phyloP scores from a whole-genome alignment of 1,140 invertebrate species.

The Idris sp. region DNA sequence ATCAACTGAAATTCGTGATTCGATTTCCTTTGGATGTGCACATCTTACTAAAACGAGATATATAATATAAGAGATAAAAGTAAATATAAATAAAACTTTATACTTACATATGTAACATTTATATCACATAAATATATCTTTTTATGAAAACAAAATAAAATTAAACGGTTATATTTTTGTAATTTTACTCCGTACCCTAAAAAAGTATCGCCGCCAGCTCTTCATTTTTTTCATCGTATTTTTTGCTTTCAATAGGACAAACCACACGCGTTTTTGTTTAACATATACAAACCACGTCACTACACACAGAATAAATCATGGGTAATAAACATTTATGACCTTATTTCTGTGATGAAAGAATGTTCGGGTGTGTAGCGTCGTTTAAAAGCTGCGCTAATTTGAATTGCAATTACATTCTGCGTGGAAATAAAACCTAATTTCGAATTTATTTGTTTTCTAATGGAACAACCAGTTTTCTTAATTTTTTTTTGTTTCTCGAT shows the following conservation, averaged over 20 bases:
- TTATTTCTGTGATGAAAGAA: slow-evolving; percentile 22
- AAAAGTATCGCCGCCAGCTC: slow-evolving; percentile 21
- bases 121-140: too few relatives aligned
- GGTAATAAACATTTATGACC: slow-evolving; percentile 41
- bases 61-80: too few relatives aligned
- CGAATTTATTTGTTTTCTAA: not conserved
- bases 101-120: too few relatives aligned
- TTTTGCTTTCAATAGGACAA: slow-evolving; percentile 13
- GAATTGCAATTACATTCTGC: slow-evolving; percentile 11
- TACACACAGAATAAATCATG: slow-evolving; percentile 31
- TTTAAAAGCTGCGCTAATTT: slow-evolving; percentile 21
- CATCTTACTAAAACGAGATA: too few relatives aligned
- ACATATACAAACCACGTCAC: slow-evolving; percentile 5
- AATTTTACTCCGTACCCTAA: too few relatives aligned
- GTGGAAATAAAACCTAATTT: slow-evolving; percentile 2
- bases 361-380: not conserved
- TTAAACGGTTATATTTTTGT: too few relatives aligned
- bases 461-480: too few relatives aligned
- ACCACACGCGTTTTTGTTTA: slow-evolving; percentile 8
- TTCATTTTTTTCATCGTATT: slow-evolving; percentile 27
- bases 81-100: too few relatives aligned
- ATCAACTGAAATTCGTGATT: too few relatives aligned
- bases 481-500: too few relatives aligned
- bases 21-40: too few relatives aligned
- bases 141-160: too few relatives aligned